Evolutionary conservation across 2,888 invertebrate species (phyloP).

Genomic region (Sepiola atlantica): DNA sequence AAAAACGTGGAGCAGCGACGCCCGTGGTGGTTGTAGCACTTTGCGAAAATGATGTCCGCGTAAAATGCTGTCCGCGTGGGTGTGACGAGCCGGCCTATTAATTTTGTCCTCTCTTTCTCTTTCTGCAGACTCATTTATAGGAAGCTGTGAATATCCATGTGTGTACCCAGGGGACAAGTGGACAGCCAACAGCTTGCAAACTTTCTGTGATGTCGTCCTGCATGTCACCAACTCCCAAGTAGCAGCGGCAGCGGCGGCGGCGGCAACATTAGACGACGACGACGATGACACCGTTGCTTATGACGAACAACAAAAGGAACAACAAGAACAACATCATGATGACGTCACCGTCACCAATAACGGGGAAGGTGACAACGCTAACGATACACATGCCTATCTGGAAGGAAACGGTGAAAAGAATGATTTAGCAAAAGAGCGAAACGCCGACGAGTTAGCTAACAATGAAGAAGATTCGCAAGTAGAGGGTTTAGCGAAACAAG

Average conservation of each 20-base stretch:
- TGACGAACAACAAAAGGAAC: neutral
- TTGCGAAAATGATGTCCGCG: no score
- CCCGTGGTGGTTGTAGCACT: no score
- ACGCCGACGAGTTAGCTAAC: neutral
- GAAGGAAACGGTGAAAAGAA: neutral
- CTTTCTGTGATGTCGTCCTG: constrained; percentile 43
- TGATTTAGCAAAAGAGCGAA: neutral
- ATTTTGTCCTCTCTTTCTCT: neutral
- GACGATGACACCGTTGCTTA: neutral
- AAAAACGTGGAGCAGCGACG: no score
- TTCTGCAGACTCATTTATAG: constrained; percentile 42
- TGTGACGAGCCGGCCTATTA: neutral
- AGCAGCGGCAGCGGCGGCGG: constrained; percentile 14
- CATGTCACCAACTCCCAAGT: constrained; percentile 39
- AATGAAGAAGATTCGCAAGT: neutral
- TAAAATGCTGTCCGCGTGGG: neutral
- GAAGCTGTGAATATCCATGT: constrained; percentile 45
- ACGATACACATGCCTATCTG: neutral
- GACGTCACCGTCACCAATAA: neutral
- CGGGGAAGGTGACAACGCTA: neutral
- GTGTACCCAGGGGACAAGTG: constrained; percentile 44
- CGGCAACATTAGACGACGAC: constrained; percentile 44
- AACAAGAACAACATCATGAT: neutral
- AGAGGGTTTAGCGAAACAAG: neutral
- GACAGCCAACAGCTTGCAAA: constrained; percentile 39